phyloP scores from a whole-genome alignment of 2,113 vertebrate genomes.

The Lagopus leucura region DNA sequence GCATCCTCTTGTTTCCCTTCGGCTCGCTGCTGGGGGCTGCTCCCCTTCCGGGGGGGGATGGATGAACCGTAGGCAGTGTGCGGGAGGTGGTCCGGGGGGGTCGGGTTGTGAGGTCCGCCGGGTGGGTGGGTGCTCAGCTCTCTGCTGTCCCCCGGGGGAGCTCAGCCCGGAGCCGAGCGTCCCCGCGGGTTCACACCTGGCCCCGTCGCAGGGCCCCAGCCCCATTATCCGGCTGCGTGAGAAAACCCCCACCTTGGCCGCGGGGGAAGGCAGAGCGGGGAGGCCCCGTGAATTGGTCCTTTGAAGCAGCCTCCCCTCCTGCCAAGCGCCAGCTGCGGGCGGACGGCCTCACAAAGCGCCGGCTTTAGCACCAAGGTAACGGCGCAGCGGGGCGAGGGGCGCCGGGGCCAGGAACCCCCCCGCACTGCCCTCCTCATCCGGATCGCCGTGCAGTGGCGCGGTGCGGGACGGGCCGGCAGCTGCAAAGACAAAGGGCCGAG shows the following conservation, averaged over 20 bases:
- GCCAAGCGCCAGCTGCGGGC: background rate
- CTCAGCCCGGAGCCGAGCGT: background rate
- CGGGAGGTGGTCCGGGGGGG: rapidly evolving
- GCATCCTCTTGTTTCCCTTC: background rate
- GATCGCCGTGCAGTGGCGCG: rapidly evolving
- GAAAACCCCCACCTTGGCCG: background rate
- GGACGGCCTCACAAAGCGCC: background rate
- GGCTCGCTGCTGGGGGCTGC: rapidly evolving
- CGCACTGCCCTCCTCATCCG: background rate
- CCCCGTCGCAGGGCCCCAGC: background rate
- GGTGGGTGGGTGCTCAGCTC: background rate
- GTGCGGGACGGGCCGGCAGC: background rate
- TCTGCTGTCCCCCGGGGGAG: background rate
- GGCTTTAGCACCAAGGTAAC: background rate
- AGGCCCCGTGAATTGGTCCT: background rate
- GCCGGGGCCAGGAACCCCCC: background rate
- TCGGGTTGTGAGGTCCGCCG: background rate
- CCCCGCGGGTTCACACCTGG: background rate
- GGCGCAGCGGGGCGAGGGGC: background rate
- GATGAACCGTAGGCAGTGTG: background rate
- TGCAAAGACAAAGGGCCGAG: background rate
- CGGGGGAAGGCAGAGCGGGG: background rate
- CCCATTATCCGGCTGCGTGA: background rate
- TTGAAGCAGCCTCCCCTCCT: background rate
- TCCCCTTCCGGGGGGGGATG: background rate